A percentile compares a stretch with the other conserved stretches of the same genome.
phyloP scores from a whole-genome alignment of 2,797 vertebrate species.

The Thamnophis elegans region DNA sequence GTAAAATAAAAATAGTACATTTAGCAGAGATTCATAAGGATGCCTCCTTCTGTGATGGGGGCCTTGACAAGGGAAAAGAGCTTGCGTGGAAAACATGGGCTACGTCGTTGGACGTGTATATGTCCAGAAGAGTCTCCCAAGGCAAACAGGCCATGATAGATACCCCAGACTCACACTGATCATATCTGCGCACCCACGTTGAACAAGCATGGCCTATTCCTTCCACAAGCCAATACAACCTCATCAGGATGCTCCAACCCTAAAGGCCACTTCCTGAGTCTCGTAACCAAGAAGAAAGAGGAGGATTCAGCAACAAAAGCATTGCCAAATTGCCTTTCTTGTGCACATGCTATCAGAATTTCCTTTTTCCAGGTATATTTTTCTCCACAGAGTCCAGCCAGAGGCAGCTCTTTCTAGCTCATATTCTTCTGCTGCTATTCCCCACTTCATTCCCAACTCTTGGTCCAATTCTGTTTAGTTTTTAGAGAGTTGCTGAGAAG shows the following conservation, averaged over 20 bases:
- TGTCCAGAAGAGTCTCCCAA: neutral
- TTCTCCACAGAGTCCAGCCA: neutral
- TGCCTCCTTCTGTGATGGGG: neutral
- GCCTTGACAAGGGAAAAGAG: neutral
- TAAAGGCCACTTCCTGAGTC: neutral
- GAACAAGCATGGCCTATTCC: neutral
- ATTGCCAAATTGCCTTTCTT: neutral
- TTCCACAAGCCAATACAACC: neutral
- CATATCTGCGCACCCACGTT: neutral
- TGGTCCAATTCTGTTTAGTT: neutral
- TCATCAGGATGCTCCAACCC: neutral
- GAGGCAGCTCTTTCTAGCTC: neutral
- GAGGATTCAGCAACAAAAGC: neutral
- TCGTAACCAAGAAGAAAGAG: neutral
- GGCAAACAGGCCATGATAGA: neutral
- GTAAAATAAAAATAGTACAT: fast-evolving
- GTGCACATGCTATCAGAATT: neutral
- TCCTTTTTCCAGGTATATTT: neutral
- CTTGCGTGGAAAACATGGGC: neutral
- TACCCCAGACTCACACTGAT: neutral
- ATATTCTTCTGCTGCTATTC: neutral
- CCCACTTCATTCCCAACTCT: neutral
- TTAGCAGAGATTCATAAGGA: neutral
- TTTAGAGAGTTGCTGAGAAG: neutral
- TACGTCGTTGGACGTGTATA: neutral